phyloP scores from a whole-genome alignment of 2,113 vertebrate species.

The Vicugna pacos region DNA sequence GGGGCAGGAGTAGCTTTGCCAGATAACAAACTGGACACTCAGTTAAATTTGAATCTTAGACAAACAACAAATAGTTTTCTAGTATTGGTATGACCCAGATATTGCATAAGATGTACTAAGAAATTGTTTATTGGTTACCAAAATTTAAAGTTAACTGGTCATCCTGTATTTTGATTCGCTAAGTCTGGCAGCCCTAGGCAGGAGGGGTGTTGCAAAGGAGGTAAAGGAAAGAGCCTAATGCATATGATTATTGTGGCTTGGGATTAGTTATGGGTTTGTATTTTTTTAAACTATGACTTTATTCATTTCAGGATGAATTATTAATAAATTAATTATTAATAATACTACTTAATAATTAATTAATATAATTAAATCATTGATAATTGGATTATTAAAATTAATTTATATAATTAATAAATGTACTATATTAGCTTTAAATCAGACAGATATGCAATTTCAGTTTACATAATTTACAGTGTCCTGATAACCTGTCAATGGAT shows the following conservation, averaged over 20 bases:
- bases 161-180: not conserved
- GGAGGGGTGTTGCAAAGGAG: not conserved
- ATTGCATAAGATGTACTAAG: not conserved
- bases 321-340: too few relatives aligned
- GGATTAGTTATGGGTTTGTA: not conserved
- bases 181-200: not conserved
- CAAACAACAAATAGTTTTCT: not conserved
- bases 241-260: not conserved
- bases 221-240: not conserved
- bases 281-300: not conserved
- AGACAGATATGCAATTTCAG: not conserved
- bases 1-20: not conserved
- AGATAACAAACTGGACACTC: not conserved
- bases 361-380: too few relatives aligned
- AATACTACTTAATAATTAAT: too few relatives aligned
- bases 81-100: not conserved
- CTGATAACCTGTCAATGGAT: not conserved
- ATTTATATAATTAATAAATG: not conserved
- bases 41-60: constrained; percentile 44
- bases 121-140: not conserved
- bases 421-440: not conserved
- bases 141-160: not conserved
- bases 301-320: not conserved
- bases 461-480: not conserved
- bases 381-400: too few relatives aligned